A percentile compares a stretch with the other conserved stretches of the same genome.
phyloP scores from a whole-genome alignment of 2,888 invertebrate species.

The Myathropa florea region DNA sequence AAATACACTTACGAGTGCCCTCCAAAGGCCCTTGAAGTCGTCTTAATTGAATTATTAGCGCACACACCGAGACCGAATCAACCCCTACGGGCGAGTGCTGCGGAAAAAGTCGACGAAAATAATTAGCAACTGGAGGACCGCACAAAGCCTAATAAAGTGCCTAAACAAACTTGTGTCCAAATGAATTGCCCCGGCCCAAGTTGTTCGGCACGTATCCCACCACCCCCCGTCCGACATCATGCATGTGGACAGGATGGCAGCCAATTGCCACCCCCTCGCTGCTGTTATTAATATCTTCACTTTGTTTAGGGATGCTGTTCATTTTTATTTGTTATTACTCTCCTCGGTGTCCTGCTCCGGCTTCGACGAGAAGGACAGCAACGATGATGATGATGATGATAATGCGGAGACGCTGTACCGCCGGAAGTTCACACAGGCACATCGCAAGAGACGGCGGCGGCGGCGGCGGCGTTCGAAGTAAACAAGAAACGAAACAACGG shows the following conservation, averaged over 20 bases:
- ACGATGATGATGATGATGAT: slow-evolving; percentile 19
- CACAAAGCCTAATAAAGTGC: slow-evolving; percentile 65
- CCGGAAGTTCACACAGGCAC: slow-evolving; percentile 37
- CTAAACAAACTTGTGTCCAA: slow-evolving; percentile 62
- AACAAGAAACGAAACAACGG: slow-evolving; percentile 15
- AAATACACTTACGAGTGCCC: slow-evolving; percentile 53
- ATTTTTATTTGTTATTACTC: slow-evolving; percentile 66
- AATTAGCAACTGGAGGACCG: slow-evolving; percentile 60
- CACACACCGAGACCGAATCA: slow-evolving; percentile 43
- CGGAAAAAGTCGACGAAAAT: slow-evolving; percentile 55
- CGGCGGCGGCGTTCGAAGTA: not conserved
- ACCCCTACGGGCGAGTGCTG: slow-evolving; percentile 6
- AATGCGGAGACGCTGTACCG: slow-evolving; percentile 4
- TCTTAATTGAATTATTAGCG: slow-evolving; percentile 67
- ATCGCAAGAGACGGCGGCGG: not conserved
- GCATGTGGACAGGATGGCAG: slow-evolving; percentile 3
- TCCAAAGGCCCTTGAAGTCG: slow-evolving; percentile 51
- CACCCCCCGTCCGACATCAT: not conserved
- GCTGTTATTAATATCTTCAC: slow-evolving; percentile 65
- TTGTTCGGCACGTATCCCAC: slow-evolving; percentile 50
- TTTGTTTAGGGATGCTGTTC: slow-evolving; percentile 57
- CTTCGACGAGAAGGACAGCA: no score
- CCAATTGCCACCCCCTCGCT: not conserved
- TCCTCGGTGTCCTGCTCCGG: slow-evolving; percentile 1
- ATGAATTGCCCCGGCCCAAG: slow-evolving; percentile 46